Evolutionary conservation across 2,797 vertebrate genomes (phyloP).

Genomic region (Lepilemur septentrionalis): DNA sequence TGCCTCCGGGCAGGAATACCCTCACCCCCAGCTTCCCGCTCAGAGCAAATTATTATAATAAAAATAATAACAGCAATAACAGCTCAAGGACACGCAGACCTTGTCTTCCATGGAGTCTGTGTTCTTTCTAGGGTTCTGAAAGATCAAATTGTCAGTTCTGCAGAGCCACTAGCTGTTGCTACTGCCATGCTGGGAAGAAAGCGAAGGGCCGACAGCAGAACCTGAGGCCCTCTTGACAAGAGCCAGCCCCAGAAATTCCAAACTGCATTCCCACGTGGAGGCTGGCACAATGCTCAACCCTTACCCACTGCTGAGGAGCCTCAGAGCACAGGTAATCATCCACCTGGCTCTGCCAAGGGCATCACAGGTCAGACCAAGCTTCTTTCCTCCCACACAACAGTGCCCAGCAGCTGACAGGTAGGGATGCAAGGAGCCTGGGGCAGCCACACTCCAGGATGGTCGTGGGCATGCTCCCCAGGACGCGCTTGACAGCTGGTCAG

Average conservation of each 20-base stretch:
- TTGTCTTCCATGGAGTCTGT: neutral
- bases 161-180: neutral
- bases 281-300: neutral
- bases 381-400: neutral
- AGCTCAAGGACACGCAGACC: neutral
- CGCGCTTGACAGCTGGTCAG: neutral
- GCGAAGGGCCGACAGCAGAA: neutral
- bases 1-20: neutral
- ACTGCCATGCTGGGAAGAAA: neutral
- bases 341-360: neutral
- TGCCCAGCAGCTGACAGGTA: neutral
- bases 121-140: constrained; percentile 18
- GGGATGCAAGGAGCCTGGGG: neutral
- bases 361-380: neutral
- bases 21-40: neutral
- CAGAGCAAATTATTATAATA: constrained; percentile 35
- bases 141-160: neutral
- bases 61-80: neutral
- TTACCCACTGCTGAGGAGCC: neutral
- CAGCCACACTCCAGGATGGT: neutral
- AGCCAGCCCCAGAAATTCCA: neutral
- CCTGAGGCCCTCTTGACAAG: neutral
- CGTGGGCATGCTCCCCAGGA: neutral
- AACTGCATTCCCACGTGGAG: neutral
- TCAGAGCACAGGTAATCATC: neutral